A percentile compares a stretch with the other conserved stretches of the same genome.
Conservation (phyloP, 2,797 vertebrate genomes). For the Morus bassanus region DNA sequence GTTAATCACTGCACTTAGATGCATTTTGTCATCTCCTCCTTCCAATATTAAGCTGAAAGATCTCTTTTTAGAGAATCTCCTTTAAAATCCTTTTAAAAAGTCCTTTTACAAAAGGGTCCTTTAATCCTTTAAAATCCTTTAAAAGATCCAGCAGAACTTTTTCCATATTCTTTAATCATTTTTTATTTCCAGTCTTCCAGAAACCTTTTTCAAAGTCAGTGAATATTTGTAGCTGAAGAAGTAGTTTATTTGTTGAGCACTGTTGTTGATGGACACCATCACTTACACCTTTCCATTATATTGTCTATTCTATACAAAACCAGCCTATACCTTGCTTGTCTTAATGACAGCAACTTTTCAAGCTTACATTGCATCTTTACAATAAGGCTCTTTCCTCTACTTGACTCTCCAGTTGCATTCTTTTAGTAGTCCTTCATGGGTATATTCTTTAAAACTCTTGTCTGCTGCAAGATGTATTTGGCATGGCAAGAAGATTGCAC, state of each 20-base stretch:
- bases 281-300: not conserved
- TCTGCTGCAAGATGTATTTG: not conserved
- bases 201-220: not conserved
- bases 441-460: not conserved
- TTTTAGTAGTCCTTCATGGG: not conserved
- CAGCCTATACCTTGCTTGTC: not conserved
- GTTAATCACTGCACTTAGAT: not conserved
- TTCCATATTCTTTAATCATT: not conserved
- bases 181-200: not conserved
- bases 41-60: not conserved
- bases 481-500: not conserved
- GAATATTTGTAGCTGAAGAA: not conserved
- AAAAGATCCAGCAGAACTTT: not conserved
- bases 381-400: not conserved
- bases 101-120: no score
- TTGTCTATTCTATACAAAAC: not conserved
- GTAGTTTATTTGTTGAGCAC: not conserved
- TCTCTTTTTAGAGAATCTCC: not conserved
- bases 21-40: not conserved
- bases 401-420: not conserved
- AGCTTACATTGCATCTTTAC: not conserved
- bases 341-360: not conserved
- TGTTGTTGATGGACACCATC: not conserved
- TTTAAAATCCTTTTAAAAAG: no score
- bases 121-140: not conserved